phyloP scores from a whole-genome alignment of 1,140 invertebrate species.

The Drosophila orena region DNA sequence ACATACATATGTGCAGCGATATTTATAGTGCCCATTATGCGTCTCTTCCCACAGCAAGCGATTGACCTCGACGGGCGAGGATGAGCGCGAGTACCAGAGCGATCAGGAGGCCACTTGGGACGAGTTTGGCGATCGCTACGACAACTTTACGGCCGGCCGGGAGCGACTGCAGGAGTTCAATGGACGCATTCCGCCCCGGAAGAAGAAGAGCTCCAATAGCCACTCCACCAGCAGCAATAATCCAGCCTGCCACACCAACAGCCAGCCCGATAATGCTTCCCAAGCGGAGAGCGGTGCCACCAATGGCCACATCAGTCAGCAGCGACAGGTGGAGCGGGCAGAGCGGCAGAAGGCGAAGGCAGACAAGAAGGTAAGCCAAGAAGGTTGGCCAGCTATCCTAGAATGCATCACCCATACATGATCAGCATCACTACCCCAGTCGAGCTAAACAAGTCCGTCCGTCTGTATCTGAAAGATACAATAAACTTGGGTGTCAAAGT shows the following conservation, averaged over 20 bases:
- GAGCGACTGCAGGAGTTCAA: slow-evolving; percentile 83
- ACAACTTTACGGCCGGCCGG: slow-evolving; percentile 81
- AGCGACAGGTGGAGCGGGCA: slow-evolving; percentile 27
- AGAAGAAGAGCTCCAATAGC: slow-evolving; percentile 76
- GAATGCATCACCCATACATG: no score
- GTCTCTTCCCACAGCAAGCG: slow-evolving; percentile 62
- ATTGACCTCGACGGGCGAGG: slow-evolving; percentile 82
- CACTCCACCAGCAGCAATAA: slow-evolving; percentile 25
- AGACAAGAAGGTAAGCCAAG: slow-evolving; percentile 68
- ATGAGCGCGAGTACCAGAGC: slow-evolving; percentile 82
- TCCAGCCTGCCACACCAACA: slow-evolving; percentile 24
- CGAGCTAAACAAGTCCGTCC: no score
- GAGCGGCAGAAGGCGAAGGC: slow-evolving; percentile 22
- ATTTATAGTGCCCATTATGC: slow-evolving; percentile 38
- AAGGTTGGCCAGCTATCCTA: no score
- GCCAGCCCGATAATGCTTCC: slow-evolving; percentile 9
- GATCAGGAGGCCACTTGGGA: slow-evolving; percentile 84
- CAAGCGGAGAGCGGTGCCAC: slow-evolving; percentile 40
- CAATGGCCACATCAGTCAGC: slow-evolving; percentile 26
- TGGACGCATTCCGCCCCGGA: slow-evolving; percentile 82
- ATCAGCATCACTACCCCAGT: no score
- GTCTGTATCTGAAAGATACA: no score
- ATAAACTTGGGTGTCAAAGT: no score
- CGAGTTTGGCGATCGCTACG: slow-evolving; percentile 81
- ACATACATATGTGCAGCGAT: slow-evolving; percentile 7